Evolutionary conservation across 2,113 vertebrate species (phyloP), one percentile per base, ranked within the genome.

Genomic region (Nibea coibor): DNA sequence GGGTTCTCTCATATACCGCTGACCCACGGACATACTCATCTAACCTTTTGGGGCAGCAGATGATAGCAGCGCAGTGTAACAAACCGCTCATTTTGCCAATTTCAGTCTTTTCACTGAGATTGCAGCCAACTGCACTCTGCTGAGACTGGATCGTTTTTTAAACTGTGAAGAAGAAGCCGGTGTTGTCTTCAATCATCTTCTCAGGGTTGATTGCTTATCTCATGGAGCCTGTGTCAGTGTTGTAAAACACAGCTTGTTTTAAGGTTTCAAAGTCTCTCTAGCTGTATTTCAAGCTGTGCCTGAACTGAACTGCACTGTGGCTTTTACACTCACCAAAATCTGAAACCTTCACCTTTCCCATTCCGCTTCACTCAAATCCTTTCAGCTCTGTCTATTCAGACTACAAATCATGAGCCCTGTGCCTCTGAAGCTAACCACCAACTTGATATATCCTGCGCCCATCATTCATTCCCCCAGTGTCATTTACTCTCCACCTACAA

Each of bases 401-500:
- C 45, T 42, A 26, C 39, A 82, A 69, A 84, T 89, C 69, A 69
- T 22, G 20, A 64, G 64, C 26, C 77, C 63, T 11, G 6, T 50
- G 63, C 53, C 58, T 75, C 64, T 0, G 6, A 75, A 74, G 81
- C 53, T 65, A 50, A 74, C 62, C 81, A 42, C 24, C 57, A 47
- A 64, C 72, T 71, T 75, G 62, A 78, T 76, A 62, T 48, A 86
- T 76, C 75, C 69, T 26, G 35, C 72, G 62, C 54, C 76, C 70
- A 70, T 82, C 77, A 66, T 61, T 86, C 67, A 80, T 72, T 62
- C 74, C 83, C 64, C 53, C 22, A 31, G 54, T 83, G 77, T 76
- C 75, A 86, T 80, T 88, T 81, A 80, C 66, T 72, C 79, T 68
- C 62, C 72, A 82, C 64, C 75, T 79, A 75, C 82, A 82, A 39